These are phyloP conservation scores for Onychomys torridus DNA, from an alignment of 2,797 vertebrate species.

Conservation along the genomic window DNA sequence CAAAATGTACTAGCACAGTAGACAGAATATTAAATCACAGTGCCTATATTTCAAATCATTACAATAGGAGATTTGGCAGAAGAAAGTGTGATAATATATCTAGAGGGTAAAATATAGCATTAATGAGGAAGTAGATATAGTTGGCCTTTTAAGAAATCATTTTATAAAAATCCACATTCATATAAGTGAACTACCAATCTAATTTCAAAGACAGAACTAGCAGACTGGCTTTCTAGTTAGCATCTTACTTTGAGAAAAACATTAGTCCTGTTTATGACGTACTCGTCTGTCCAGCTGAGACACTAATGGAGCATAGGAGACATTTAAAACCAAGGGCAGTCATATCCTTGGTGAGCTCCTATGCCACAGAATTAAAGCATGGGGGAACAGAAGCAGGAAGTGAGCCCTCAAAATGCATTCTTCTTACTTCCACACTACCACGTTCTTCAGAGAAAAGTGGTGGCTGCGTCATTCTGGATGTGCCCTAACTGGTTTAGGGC, in stretches of 20 bases:
- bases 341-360: slow-evolving; percentile 42
- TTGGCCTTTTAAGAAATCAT: neutral
- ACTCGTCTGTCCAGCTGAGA: neutral
- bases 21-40: slow-evolving; percentile 68
- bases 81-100: neutral
- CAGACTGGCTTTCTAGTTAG: slow-evolving; percentile 23
- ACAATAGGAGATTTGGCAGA: slow-evolving; percentile 27
- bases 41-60: slow-evolving; percentile 52
- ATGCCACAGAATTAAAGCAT: slow-evolving; percentile 56
- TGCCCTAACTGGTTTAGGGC: neutral
- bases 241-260: neutral
- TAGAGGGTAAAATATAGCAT: slow-evolving; percentile 15
- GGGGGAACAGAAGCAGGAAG: neutral
- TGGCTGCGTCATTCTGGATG: neutral
- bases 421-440: neutral
- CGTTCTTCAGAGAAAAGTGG: slow-evolving; percentile 40
- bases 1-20: neutral
- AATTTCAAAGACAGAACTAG: slow-evolving; percentile 51
- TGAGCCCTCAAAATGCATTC: neutral
- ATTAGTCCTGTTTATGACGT: neutral
- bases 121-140: neutral
- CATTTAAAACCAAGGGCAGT: neutral
- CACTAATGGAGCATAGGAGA: neutral
- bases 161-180: slow-evolving; percentile 48
- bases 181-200: slow-evolving; percentile 43